phyloP scores from a whole-genome alignment of 2,113 vertebrate genomes.

The Vulpes vulpes region DNA sequence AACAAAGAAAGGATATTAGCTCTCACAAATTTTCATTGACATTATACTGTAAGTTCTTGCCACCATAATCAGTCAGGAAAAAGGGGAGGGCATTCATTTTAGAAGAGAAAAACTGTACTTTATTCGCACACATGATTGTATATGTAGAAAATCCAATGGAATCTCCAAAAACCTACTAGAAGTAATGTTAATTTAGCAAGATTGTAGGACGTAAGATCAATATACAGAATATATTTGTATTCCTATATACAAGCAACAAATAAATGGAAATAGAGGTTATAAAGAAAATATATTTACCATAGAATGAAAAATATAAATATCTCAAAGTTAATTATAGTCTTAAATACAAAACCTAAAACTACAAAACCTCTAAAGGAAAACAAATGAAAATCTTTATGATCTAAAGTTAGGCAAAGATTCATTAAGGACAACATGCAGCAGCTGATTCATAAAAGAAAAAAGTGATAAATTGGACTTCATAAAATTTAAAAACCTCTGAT shows the following conservation, averaged over 20 bases:
- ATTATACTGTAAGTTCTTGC: neutral
- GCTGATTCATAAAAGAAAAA: neutral
- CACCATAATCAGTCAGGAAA: too few relatives aligned
- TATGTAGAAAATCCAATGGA: neutral
- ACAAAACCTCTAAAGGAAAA: neutral
- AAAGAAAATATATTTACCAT: neutral
- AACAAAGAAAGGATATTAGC: neutral
- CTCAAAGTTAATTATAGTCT: neutral
- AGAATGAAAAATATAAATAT: neutral
- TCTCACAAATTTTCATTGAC: neutral
- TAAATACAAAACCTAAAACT: neutral
- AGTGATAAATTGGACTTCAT: neutral
- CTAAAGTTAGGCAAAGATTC: neutral
- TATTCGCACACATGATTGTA: neutral
- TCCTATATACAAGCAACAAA: neutral
- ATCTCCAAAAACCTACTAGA: neutral
- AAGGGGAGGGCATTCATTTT: neutral
- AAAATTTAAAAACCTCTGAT: neutral
- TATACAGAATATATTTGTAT: neutral
- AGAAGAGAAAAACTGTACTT: neutral
- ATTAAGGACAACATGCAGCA: neutral
- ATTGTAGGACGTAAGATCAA: neutral
- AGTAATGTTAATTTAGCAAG: neutral
- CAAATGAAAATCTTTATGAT: neutral
- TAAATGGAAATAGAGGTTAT: neutral